Evolutionary conservation across 2,797 vertebrate species (phyloP).

Genomic region (Sparidentex hasta): DNA sequence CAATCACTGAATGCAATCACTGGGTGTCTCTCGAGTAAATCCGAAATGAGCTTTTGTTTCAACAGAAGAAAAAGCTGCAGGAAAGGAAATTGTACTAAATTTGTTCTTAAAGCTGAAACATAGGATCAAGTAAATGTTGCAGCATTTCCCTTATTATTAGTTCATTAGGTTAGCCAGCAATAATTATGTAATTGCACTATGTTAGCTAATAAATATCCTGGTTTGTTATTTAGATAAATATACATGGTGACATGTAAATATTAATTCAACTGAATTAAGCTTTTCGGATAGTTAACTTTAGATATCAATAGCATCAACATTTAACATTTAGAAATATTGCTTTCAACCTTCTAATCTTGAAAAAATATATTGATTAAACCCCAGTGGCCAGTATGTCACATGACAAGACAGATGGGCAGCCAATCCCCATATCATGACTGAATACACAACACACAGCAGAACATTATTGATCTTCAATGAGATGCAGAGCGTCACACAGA

Average conservation of each 20-base stretch:
- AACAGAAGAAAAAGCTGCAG: no score
- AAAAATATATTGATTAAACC: conserved; percentile 29
- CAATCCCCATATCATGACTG: conserved; percentile 18
- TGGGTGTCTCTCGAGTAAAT: neutral
- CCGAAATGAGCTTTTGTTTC: neutral
- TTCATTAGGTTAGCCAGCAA: neutral
- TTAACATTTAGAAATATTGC: neutral
- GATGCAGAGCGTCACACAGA: conserved; percentile 43
- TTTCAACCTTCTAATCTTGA: neutral
- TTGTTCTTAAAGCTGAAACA: no score
- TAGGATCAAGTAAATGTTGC: neutral
- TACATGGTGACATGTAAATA: neutral
- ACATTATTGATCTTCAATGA: conserved; percentile 68
- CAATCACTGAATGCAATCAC: neutral
- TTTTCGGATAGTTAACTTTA: neutral
- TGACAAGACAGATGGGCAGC: conserved; percentile 59
- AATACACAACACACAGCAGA: conserved; percentile 20
- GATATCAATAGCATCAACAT: neutral
- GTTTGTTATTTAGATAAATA: neutral
- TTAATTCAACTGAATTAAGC: neutral
- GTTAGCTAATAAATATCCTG: neutral
- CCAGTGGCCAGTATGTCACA: conserved; percentile 11
- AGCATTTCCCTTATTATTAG: neutral
- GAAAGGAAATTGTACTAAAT: no score
- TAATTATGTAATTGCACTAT: neutral